Base-by-base conservation (phyloP, 2,888 invertebrate genomes). In the Lissonota sp. region DNA sequence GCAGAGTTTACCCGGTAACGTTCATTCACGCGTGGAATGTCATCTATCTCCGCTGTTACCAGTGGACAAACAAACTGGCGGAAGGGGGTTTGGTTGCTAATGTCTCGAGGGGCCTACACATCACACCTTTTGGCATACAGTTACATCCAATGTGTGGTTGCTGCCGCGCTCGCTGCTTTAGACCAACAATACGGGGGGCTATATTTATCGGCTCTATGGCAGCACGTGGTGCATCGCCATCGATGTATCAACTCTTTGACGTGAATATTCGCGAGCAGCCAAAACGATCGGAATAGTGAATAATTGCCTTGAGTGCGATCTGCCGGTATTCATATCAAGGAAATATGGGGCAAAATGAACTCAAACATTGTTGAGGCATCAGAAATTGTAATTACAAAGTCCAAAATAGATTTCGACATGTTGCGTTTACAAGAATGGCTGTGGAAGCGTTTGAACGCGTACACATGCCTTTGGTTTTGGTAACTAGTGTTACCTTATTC, bases 231-330 rank as follows among this genome's bases (percentile, higher is more conserved):
- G 51, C 58, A 58, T 64, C 37, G 39, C 14, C 71, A 49, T 72
- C 76, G 80, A 76, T 80, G 64, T 69, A 80, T 80, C 76, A 80
- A 80, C 80, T 63, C 80, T 80, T 76, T 76, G 76, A 76, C 80
- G 72, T 57, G 76, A 76, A 80, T 80, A 80, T 76, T 80, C 76
- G 71, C 46, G 53, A 51, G 67, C 46, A 44, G 71, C 12, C 58
- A 72, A 63, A 76, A 67, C 40, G 46, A 37, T 67, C 62, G 16
- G 72, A 49, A 63, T 76, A 46, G 69, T 80, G 76, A 76, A 80
- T 76, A 76, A 80, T 80, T 66, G 80, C 69, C 69, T 51, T 42
- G 46, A 66, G 60, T 74, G 57, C 60, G 55, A 26, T 26, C 26
- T 26, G 26, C 26, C 26, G 26, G 26, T 26, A 26, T 26, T 26